These are phyloP conservation scores for Orthosia gracilis DNA, from an alignment of 2,888 invertebrate genomes.

Conservation along the genomic window DNA sequence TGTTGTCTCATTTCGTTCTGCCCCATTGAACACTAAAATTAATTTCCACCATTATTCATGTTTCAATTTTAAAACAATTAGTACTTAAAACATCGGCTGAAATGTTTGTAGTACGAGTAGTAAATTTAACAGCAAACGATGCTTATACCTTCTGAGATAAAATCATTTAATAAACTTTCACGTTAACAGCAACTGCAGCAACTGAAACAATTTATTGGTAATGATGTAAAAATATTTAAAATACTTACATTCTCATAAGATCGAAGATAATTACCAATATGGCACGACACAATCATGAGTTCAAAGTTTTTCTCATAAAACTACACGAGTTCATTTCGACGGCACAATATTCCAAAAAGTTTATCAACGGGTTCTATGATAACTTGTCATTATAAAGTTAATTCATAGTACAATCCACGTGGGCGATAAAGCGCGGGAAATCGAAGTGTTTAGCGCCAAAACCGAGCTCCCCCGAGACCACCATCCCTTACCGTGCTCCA, in stretches of 20 bases:
- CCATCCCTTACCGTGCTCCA: conserved; percentile 83
- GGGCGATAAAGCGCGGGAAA: conserved; percentile 81
- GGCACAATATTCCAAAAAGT: conserved; percentile 70
- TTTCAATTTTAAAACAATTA: conserved; percentile 13
- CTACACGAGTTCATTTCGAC: conserved; percentile 72
- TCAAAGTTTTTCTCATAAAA: conserved; percentile 73
- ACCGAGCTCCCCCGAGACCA: conserved; percentile 78
- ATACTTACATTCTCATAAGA: conserved; percentile 84
- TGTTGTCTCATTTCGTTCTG: conserved; percentile 34
- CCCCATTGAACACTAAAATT: conserved; percentile 23
- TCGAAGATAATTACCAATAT: conserved; percentile 77
- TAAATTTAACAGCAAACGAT: not conserved
- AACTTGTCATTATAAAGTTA: conserved; percentile 71
- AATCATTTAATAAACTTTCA: not conserved
- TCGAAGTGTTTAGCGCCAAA: conserved; percentile 83
- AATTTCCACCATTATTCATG: conserved; percentile 6
- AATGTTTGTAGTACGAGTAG: not conserved
- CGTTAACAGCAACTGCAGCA: not conserved
- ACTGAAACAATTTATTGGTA: not conserved
- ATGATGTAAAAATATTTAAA: conserved; percentile 28
- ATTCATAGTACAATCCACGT: conserved; percentile 77
- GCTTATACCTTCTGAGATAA: not conserved
- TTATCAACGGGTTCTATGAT: conserved; percentile 68
- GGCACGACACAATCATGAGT: conserved; percentile 85
- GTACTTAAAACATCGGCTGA: not conserved